These are phyloP conservation scores for Paradisaea rubra DNA, from an alignment of 2,113 vertebrate species.

Conservation along the genomic window DNA sequence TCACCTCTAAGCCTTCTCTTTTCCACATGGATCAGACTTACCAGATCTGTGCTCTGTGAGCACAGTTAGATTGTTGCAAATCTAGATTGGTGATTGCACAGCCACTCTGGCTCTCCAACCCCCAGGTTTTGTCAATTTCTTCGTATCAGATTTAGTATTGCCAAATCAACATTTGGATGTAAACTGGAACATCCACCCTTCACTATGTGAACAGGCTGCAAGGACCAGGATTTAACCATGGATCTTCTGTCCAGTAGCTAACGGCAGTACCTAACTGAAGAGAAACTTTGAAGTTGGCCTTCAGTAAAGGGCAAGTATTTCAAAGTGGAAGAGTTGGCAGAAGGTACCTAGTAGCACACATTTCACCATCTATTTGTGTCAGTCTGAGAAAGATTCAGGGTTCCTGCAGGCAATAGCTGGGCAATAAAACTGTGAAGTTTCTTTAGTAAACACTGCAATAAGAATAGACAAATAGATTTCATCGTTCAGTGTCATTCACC, in stretches of 20 bases:
- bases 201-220: neutral
- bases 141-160: neutral
- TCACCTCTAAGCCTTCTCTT: neutral
- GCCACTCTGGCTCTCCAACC: neutral
- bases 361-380: neutral
- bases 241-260: neutral
- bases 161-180: neutral
- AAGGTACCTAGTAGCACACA: neutral
- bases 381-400: neutral
- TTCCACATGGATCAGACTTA: neutral
- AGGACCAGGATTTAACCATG: neutral
- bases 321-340: neutral
- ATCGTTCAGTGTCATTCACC: neutral
- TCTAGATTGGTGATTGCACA: neutral
- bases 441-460: neutral
- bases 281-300: neutral
- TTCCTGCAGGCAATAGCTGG: neutral
- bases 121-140: neutral
- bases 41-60: neutral
- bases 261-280: neutral
- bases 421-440: neutral
- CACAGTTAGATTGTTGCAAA: neutral
- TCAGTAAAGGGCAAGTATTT: neutral
- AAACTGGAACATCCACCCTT: neutral
- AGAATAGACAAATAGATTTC: neutral